These are phyloP conservation scores for Macquaria ambigua DNA, from an alignment of 2,113 vertebrate species.

Conservation along the genomic window DNA sequence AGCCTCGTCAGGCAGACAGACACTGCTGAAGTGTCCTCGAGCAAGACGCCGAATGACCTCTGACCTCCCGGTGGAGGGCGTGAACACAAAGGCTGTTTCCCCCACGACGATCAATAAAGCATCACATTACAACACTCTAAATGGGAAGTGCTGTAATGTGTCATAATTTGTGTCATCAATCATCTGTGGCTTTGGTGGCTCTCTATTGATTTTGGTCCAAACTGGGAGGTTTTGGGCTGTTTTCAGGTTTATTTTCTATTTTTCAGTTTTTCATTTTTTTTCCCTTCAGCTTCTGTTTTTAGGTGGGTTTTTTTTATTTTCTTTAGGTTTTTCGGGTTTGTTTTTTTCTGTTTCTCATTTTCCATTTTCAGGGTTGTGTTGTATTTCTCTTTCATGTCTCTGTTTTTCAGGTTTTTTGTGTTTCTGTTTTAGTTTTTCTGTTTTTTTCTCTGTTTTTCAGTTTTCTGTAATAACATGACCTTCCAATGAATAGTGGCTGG, in stretches of 20 bases:
- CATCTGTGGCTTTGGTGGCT: background rate
- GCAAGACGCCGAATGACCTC: slow-evolving; percentile 24
- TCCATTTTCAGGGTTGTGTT: too few species aligned
- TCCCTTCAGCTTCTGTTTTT: too few species aligned
- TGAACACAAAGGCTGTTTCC: background rate
- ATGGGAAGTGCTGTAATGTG: slow-evolving; percentile 37
- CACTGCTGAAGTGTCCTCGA: slow-evolving; percentile 7
- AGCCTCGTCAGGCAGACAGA: background rate
- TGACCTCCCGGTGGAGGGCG: slow-evolving; percentile 9
- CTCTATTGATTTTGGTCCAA: background rate
- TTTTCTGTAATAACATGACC: background rate
- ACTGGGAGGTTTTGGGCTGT: too few species aligned
- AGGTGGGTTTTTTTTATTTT: too few species aligned
- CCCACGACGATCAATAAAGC: slow-evolving; percentile 48
- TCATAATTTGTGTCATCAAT: slow-evolving; percentile 61
- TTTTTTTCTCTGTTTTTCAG: background rate
- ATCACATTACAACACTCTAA: slow-evolving; percentile 36
- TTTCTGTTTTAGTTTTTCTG: background rate
- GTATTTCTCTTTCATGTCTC: too few species aligned
- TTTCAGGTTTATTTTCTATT: too few species aligned
- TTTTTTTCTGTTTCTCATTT: too few species aligned
- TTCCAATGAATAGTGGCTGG: background rate
- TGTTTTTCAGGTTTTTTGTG: background rate
- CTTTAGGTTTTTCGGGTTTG: too few species aligned
- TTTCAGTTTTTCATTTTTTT: too few species aligned